phyloP scores from a whole-genome alignment of 92 coral and sea anemone species.

The Phenganax marumi region DNA sequence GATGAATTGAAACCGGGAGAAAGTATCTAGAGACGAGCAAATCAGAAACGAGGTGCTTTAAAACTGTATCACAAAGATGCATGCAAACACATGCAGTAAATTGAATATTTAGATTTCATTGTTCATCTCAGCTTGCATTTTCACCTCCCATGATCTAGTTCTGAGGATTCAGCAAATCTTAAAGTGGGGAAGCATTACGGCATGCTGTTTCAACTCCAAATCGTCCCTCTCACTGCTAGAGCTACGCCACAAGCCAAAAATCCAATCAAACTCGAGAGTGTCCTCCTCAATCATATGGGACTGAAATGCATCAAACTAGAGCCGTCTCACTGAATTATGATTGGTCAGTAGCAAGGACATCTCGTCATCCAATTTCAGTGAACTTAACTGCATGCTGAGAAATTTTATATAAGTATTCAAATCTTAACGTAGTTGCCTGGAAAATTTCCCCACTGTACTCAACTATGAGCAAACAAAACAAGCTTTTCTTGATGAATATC shows the following conservation, averaged over 20 bases:
- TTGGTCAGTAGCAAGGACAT: not conserved
- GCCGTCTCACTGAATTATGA: not conserved
- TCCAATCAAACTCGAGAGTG: not conserved
- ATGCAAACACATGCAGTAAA: no score
- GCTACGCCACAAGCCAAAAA: not conserved
- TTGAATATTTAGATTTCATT: no score
- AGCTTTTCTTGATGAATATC: not conserved
- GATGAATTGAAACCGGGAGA: no score
- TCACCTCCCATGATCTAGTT: no score
- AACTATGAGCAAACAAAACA: conserved; percentile 7
- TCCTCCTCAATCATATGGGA: not conserved
- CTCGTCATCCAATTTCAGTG: not conserved
- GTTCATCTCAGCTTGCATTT: no score
- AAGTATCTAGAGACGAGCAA: no score
- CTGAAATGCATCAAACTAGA: not conserved
- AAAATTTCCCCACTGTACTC: not conserved
- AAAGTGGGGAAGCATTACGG: no score
- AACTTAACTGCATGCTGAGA: conserved; percentile 4
- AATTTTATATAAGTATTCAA: not conserved
- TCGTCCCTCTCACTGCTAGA: conserved; percentile 9
- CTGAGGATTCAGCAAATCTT: no score
- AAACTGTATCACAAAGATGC: no score
- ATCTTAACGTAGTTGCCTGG: conserved; percentile 15
- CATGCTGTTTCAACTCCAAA: not conserved
- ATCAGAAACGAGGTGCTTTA: no score